Conservation (phyloP, 2,888 invertebrate species). For the Polyploca ridens region DNA sequence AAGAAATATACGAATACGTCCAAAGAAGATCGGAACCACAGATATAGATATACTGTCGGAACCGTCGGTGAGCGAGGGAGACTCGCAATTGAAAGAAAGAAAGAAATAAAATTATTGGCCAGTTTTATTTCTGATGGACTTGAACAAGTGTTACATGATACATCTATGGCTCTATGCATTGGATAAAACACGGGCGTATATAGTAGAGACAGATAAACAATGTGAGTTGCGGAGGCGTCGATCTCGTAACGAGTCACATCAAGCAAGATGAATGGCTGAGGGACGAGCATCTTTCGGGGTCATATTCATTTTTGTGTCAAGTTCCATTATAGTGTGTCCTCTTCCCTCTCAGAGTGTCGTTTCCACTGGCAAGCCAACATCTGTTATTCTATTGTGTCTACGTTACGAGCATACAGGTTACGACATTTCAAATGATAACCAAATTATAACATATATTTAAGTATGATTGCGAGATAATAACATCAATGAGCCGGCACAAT, state of each 20-base stretch:
- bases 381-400: conserved; percentile 1
- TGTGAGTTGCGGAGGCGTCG: conserved; percentile 41
- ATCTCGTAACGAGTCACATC: conserved; percentile 42
- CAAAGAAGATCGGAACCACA: too few species aligned
- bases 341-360: conserved; percentile 23
- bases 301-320: conserved; percentile 56
- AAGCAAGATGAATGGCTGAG: conserved; percentile 52
- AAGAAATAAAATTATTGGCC: not conserved
- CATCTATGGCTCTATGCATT: not conserved
- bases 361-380: conserved; percentile 4
- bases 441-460: not conserved
- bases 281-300: conserved; percentile 47
- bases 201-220: conserved; percentile 20
- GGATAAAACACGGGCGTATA: conserved; percentile 10
- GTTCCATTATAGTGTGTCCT: conserved; percentile 50
- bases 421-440: conserved; percentile 12
- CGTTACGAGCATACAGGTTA: not conserved
- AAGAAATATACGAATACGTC: too few species aligned
- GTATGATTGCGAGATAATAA: not conserved
- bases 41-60: too few species aligned
- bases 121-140: not conserved
- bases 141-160: not conserved
- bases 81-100: too few species aligned
- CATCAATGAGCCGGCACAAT: not conserved
- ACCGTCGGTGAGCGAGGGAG: too few species aligned